Evolutionary conservation across 1,140 invertebrate species (phyloP).

Genomic region (Drosophila funebris): DNA sequence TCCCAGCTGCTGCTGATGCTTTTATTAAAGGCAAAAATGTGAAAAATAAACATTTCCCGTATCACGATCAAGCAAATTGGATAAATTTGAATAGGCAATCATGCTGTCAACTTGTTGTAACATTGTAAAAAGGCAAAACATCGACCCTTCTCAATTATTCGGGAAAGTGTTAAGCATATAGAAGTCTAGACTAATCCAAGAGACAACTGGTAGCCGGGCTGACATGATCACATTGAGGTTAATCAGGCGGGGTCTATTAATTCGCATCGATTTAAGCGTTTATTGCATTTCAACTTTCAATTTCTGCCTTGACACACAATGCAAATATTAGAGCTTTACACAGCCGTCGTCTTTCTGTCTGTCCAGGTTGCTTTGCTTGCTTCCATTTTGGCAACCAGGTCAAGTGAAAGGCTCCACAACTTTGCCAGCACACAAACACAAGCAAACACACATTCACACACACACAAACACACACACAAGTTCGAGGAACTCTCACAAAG

Average conservation of each 20-base stretch:
- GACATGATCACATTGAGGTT: not conserved
- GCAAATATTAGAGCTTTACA: constrained; percentile 35
- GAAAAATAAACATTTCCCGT: not conserved
- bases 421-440: constrained; percentile 29
- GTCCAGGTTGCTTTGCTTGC: constrained; percentile 21
- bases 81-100: not conserved
- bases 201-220: not conserved
- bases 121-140: not conserved
- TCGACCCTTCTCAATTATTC: constrained; percentile 22
- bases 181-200: not conserved
- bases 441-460: constrained; percentile 20
- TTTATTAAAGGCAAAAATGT: not conserved
- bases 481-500: constrained; percentile 19
- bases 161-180: constrained; percentile 15
- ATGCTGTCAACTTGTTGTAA: constrained; percentile 4
- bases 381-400: constrained; percentile 55
- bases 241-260: not conserved
- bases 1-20: not conserved
- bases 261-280: not conserved
- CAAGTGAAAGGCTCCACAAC: constrained; percentile 64
- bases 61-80: not conserved
- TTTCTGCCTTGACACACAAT: constrained; percentile 44
- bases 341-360: constrained; percentile 1
- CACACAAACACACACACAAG: constrained; percentile 12
- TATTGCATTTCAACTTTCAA: constrained; percentile 2